These are phyloP conservation scores for Phalacrocorax carbo DNA, from an alignment of 2,113 vertebrate genomes.

Conservation along the genomic window DNA sequence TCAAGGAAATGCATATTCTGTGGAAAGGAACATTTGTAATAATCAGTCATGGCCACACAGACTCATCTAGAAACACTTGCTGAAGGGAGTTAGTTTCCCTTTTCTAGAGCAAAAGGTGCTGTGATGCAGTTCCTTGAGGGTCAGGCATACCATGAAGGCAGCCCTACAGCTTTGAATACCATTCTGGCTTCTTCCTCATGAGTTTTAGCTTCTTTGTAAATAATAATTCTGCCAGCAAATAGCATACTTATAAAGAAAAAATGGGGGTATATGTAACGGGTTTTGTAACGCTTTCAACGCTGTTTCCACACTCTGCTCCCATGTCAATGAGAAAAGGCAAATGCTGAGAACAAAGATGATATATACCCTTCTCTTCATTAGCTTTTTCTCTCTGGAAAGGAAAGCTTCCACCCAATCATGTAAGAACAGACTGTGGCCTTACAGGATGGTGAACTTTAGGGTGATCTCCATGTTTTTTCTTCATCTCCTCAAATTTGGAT, in stretches of 20 bases:
- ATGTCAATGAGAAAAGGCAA: not conserved
- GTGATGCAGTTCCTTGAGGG: not conserved
- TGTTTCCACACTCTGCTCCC: not conserved
- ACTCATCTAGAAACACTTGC: not conserved
- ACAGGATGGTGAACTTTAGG: slow-evolving; percentile 98
- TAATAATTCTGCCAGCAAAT: not conserved
- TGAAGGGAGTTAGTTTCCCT: not conserved
- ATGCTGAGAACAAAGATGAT: not conserved
- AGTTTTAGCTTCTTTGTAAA: not conserved
- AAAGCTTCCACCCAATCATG: not conserved
- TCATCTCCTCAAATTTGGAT: slow-evolving; percentile 92
- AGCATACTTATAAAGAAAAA: not conserved
- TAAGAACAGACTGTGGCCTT: slow-evolving; percentile 35
- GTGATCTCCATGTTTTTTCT: slow-evolving; percentile 92
- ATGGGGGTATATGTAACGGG: not conserved
- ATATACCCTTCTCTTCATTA: not conserved
- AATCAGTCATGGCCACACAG: not conserved
- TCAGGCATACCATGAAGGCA: not conserved
- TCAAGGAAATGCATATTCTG: not conserved
- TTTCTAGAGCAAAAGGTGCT: not conserved
- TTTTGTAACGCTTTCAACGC: not conserved
- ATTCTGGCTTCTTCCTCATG: not conserved
- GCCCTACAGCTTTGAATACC: not conserved
- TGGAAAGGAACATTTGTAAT: not conserved
- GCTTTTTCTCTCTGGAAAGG: not conserved